phyloP scores from a whole-genome alignment of 1,140 invertebrate genomes.

The Zophobas atratus region DNA sequence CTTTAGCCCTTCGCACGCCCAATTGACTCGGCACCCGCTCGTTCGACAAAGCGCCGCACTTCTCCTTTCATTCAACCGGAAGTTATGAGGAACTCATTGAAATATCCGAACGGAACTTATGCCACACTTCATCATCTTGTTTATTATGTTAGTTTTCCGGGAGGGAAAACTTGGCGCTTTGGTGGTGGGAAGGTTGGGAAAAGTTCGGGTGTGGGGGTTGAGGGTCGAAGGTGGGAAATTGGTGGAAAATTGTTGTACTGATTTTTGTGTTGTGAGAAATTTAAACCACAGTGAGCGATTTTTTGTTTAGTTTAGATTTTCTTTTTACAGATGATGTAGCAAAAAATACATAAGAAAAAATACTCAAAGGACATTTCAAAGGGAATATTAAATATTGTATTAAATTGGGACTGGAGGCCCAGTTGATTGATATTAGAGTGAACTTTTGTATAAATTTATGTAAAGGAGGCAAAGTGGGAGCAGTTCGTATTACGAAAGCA shows the following conservation, averaged over 20 bases:
- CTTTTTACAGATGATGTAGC: neutral
- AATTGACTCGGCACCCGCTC: slow-evolving; percentile 62
- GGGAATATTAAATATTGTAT: too few species aligned
- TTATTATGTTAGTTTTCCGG: slow-evolving; percentile 53
- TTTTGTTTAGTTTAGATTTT: too few species aligned
- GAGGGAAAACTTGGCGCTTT: slow-evolving; percentile 49
- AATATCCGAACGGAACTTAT: slow-evolving; percentile 60
- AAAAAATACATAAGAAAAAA: neutral
- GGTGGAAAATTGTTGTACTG: too few species aligned
- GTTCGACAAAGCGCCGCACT: slow-evolving; percentile 57
- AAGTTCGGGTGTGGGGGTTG: too few species aligned
- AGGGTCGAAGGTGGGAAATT: too few species aligned
- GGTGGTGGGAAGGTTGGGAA: neutral
- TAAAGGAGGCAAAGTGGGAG: too few species aligned
- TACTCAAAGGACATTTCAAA: neutral
- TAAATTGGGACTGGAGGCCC: too few species aligned
- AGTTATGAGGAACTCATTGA: slow-evolving; percentile 63
- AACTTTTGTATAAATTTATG: too few species aligned
- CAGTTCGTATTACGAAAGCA: too few species aligned
- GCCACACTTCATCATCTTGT: slow-evolving; percentile 56
- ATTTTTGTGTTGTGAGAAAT: too few species aligned
- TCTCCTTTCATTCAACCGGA: slow-evolving; percentile 58
- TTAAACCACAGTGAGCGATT: too few species aligned
- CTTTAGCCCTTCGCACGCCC: slow-evolving; percentile 59
- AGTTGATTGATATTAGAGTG: too few species aligned